Evolutionary conservation across 2,888 invertebrate genomes (phyloP).

Genomic region (Altica lythri): DNA sequence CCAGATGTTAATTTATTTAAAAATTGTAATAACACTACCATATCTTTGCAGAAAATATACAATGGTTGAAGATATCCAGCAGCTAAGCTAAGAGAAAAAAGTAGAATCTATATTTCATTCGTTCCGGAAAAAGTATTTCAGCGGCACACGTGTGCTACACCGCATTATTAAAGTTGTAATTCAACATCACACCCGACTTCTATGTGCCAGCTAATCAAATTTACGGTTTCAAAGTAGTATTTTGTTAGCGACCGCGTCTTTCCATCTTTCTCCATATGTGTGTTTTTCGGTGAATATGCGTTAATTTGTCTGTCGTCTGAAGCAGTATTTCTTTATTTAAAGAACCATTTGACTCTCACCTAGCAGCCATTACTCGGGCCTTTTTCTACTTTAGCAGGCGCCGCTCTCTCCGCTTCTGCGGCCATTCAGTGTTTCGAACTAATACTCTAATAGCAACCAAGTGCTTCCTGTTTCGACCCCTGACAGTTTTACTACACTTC

Average conservation of each 20-base stretch:
- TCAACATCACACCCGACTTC: constrained; percentile 54
- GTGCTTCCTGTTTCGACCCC: constrained; percentile 51
- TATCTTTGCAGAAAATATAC: no score
- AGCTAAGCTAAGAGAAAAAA: constrained; percentile 13
- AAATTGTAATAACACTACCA: no score
- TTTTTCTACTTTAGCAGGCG: constrained; percentile 44
- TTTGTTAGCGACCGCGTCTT: constrained; percentile 45
- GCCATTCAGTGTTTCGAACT: constrained; percentile 50
- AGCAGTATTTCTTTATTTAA: constrained; percentile 58
- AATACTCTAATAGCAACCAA: constrained; percentile 48
- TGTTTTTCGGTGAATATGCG: constrained; percentile 41
- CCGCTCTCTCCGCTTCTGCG: constrained; percentile 48
- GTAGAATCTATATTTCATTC: constrained; percentile 10
- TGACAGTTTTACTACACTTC: constrained; percentile 53
- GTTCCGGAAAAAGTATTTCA: constrained; percentile 24
- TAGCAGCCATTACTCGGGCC: constrained; percentile 49
- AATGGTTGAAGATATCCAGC: no score
- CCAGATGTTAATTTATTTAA: no score
- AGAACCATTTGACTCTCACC: constrained; percentile 56
- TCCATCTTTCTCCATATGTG: constrained; percentile 46
- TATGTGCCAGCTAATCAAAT: constrained; percentile 57
- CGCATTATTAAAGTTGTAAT: constrained; percentile 50
- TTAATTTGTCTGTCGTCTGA: constrained; percentile 57
- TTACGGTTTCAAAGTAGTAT: constrained; percentile 49
- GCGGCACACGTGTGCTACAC: constrained; percentile 26